Evolutionary conservation across 2,888 invertebrate genomes (phyloP).

Genomic region (Fragum fragum): DNA sequence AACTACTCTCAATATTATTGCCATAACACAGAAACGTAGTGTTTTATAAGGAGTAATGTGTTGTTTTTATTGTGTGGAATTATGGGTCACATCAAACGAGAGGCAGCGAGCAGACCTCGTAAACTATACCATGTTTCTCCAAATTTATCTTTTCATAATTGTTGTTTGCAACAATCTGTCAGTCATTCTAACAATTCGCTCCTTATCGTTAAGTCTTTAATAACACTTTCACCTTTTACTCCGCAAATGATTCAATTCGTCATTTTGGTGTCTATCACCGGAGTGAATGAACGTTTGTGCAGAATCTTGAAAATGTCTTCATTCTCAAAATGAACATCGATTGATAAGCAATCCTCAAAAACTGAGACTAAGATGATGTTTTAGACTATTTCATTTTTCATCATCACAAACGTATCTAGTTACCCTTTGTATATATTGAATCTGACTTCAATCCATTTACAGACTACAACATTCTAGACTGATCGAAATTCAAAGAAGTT

Average conservation of each 20-base stretch:
- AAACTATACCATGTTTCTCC: constrained; percentile 31
- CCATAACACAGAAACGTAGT: constrained; percentile 22
- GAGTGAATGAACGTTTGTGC: no score
- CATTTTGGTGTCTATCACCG: no score
- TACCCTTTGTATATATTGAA: no score
- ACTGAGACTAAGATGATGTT: no score
- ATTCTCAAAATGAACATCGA: no score
- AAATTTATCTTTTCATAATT: constrained; percentile 31
- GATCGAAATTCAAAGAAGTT: no score
- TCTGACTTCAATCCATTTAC: no score
- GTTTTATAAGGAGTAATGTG: constrained; percentile 52
- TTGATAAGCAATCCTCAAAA: no score
- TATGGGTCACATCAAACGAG: constrained; percentile 42
- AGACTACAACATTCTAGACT: no score
- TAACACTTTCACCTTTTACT: background rate
- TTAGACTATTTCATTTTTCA: no score
- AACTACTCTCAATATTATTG: constrained; percentile 46
- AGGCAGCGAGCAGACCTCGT: constrained; percentile 11
- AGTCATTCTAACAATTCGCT: constrained; percentile 21
- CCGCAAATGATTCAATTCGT: background rate
- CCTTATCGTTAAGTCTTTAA: constrained; percentile 5
- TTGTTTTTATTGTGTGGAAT: constrained; percentile 48
- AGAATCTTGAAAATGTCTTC: no score
- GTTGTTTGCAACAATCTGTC: constrained; percentile 25
- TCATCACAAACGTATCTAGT: no score